Base-by-base conservation (phyloP, 92 coral and sea anemone species). In the Metridium senile region DNA sequence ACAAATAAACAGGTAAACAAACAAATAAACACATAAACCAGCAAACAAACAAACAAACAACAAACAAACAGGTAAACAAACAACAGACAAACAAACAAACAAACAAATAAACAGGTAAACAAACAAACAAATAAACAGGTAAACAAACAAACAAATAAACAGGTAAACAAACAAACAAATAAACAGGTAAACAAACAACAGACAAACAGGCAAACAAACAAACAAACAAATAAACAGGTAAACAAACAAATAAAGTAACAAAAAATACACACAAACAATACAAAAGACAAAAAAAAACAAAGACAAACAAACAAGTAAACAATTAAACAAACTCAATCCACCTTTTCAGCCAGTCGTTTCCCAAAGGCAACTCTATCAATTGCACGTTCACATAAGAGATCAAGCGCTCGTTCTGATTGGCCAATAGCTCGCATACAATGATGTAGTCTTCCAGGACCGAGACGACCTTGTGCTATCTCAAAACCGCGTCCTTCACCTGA, bases 401-500 rank as follows among this genome's bases (percentile, higher is more conserved):
- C 84, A 68, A 96, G 89, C 46, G 99, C 85, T 35, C 91, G 90
- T 78, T 96, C 97, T 30, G 99, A 97, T 69, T 80, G 26, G 29
- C 99, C 99, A 26, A 96, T 78, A 18, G 79, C 23, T 20, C 99
- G 94, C 99, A 96, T 96, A 45, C 99, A 96, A 82, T 96, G 97
- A 61, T 96, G 99, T 32, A 96, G 81, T 0, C 99, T 90, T 13
- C 99, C 99, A 49, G 99, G 99, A 22, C 99, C 99, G 71, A 96
- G 70, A 66, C 99, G 99, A 10, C 99, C 99, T 73, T 96, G 99
- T 2, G 99, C 97, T 74, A 96, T 96, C 84, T 96, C 99, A 81
- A 96, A 96, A 58, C 99, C 99, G 49, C 99, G 93, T 35, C 99
- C 99, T 68, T 92, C 99, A 46, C 99, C 99, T 94, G 65, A 68